These are phyloP conservation scores for Drepana arcuata DNA, from an alignment of 1,140 invertebrate species.

Conservation along the genomic window DNA sequence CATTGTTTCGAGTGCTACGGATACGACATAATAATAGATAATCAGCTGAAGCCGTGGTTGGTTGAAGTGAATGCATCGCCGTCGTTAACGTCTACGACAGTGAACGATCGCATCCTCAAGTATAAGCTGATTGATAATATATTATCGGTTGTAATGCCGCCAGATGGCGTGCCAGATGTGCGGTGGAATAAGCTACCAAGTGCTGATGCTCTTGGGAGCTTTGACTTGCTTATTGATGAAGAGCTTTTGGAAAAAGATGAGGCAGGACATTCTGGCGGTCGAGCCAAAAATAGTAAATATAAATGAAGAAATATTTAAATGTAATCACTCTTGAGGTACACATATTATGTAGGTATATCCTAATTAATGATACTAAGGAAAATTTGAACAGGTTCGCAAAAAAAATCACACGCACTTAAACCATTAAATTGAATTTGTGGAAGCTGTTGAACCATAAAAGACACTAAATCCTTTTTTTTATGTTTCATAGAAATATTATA, in stretches of 20 bases:
- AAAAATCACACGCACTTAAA: no score
- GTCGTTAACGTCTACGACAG: constrained; percentile 94
- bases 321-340: no score
- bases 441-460: no score
- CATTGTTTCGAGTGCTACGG: constrained; percentile 94
- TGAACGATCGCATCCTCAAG: constrained; percentile 96
- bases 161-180: constrained; percentile 91
- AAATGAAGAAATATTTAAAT: no score
- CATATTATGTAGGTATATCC: no score
- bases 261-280: constrained; percentile 2
- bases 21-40: constrained; percentile 93
- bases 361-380: no score
- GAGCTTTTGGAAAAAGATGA: constrained; percentile 71
- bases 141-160: constrained; percentile 90
- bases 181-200: constrained; percentile 92
- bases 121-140: constrained; percentile 97
- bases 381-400: no score
- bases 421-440: no score
- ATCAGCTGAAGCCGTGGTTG: constrained; percentile 88
- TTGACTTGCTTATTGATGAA: constrained; percentile 91
- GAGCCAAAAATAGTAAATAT: constrained; percentile 3
- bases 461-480: no score
- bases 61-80: constrained; percentile 96
- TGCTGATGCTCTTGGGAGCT: constrained; percentile 87
- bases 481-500: no score